Evolutionary conservation across 2,797 vertebrate genomes (phyloP).

Genomic region (Selene dorsalis): DNA sequence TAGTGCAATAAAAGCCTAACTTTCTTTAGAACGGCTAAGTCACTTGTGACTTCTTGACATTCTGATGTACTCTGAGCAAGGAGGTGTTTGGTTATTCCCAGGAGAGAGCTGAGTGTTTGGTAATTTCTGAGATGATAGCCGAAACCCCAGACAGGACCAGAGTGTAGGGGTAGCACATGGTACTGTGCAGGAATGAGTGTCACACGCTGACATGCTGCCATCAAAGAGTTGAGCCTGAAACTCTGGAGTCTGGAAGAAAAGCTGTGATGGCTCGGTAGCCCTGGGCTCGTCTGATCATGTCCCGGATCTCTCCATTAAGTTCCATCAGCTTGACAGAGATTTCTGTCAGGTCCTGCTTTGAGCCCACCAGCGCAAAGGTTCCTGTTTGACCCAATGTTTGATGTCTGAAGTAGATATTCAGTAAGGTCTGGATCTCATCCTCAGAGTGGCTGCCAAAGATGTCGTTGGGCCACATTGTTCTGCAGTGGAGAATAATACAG

Average conservation of each 20-base stretch:
- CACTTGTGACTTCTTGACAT: constrained; percentile 67
- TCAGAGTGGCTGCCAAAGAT: constrained; percentile 95
- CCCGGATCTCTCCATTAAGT: constrained; percentile 94
- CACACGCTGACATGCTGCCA: constrained; percentile 68
- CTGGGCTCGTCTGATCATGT: constrained; percentile 93
- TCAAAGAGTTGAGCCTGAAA: constrained; percentile 95
- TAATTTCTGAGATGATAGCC: constrained; percentile 71
- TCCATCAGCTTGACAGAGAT: constrained; percentile 94
- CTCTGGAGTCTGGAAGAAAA: constrained; percentile 93
- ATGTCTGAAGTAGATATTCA: constrained; percentile 98
- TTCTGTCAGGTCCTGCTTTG: constrained; percentile 93
- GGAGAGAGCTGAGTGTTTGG: constrained; percentile 71
- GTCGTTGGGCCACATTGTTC: constrained; percentile 94
- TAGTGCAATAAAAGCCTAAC: constrained; percentile 86
- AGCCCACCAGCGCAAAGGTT: constrained; percentile 97
- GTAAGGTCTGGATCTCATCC: constrained; percentile 94
- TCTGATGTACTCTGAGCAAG: constrained; percentile 43
- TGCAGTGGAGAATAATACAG: constrained; percentile 64
- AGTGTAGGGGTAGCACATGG: constrained; percentile 47
- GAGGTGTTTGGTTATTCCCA: constrained; percentile 77
- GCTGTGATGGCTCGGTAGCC: constrained; percentile 91
- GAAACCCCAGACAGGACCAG: constrained; percentile 62
- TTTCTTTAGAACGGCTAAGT: constrained; percentile 64
- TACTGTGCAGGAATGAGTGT: constrained; percentile 54
- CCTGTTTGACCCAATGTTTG: constrained; percentile 97